A percentile compares a stretch with the other conserved stretches of the same genome.
Evolutionary conservation across 2,888 invertebrate species (phyloP).

Genomic region (Latrodectus hesperus): DNA sequence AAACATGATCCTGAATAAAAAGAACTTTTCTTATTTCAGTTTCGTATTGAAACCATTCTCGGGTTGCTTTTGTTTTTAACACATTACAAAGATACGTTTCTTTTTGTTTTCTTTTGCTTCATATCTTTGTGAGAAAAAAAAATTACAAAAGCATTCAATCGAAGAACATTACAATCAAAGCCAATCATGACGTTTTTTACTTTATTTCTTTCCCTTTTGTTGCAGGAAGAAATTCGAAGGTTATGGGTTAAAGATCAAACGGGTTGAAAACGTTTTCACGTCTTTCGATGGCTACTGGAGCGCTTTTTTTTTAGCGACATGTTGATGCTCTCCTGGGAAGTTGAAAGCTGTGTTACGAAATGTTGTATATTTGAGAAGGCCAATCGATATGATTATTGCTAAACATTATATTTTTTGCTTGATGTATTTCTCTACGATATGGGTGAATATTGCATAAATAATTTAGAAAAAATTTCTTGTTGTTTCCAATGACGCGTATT

Average conservation of each 20-base stretch:
- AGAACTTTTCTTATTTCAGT: background rate
- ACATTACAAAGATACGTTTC: conserved; percentile 10
- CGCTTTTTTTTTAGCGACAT: background rate
- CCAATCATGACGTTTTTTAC: background rate
- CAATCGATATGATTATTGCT: too few species aligned
- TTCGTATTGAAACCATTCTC: conserved; percentile 19
- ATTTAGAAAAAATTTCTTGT: too few species aligned
- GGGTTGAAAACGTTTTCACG: conserved; percentile 34
- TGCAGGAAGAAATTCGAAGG: conserved; percentile 4
- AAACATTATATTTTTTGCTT: too few species aligned
- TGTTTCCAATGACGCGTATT: too few species aligned
- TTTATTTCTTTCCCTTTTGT: conserved; percentile 6
- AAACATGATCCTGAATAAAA: too few species aligned
- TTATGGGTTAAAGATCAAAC: background rate
- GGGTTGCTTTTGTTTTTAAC: background rate
- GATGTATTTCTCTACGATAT: too few species aligned
- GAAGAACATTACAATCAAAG: too few species aligned
- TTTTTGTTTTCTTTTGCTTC: background rate
- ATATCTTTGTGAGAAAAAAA: too few species aligned
- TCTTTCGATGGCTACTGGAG: conserved; percentile 28
- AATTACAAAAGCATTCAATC: too few species aligned
- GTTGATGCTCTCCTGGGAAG: background rate
- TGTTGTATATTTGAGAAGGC: too few species aligned
- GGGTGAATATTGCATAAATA: too few species aligned
- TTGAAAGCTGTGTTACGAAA: too few species aligned